Base-by-base conservation (phyloP, 2,113 vertebrate species). In the Seriola quinqueradiata region DNA sequence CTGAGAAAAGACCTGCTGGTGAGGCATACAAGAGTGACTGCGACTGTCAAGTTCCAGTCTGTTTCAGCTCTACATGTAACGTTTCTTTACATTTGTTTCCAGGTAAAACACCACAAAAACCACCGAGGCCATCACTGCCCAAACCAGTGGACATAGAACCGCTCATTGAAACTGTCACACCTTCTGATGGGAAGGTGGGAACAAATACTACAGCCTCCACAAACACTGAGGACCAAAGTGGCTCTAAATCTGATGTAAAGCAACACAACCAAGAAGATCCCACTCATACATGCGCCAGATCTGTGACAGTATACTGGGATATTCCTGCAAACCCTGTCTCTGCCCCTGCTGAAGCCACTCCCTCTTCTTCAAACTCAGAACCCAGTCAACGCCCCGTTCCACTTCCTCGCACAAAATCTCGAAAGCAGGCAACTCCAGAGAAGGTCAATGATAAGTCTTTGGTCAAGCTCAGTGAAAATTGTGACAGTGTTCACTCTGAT, bases 401-500 rank as follows among this genome's bases (percentile, higher is more conserved):
- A 90, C 97, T 92, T 82, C 97, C 98, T 88, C 96, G 97, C 81
- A 96, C 95, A 70, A 99, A 97, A 94, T 76, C 81, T 84, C 92
- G 90, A 90, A 96, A 96, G 82, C 96, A 92, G 85, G 84, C 89
- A 42, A 44, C 91, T 57, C 68, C 88, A 89, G 95, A 92, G 89
- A 94, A 95, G 75, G 89, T 71, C 73, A 92, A 94, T 84, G 84
- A 77, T 92, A 92, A 95, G 55, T 87, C 89, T 70, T 88, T 94
- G 36, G 84, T 94, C 13, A 42, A 57, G 50, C 50, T 93, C 3
- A n/a, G 80, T 72, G 87, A 93, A 86, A 86, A 73, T 79, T 92
- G 87, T 63, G 89, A 90, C 3, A 8, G n/a, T n/a, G 12, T 32
- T 71, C 63, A 60, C 3, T 40, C 50, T 11, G 75, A 77, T 75